A percentile compares a stretch with the other conserved stretches of the same genome.
phyloP scores from a whole-genome alignment of 53 echinoderm and acorn worm genomes.

The Hippasteria phrygiana region DNA sequence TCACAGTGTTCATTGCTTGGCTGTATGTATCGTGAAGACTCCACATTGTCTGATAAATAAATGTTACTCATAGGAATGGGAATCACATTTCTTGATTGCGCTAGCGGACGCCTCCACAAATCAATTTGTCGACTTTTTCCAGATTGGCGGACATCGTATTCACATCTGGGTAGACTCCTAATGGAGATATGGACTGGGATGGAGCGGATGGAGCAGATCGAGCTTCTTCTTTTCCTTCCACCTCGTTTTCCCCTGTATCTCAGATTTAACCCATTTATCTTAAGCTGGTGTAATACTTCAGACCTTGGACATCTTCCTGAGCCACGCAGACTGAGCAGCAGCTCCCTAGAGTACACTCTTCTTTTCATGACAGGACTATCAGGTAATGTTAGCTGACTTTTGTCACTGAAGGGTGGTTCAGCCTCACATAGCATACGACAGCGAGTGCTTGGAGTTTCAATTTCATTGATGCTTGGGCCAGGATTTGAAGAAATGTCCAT shows the following conservation, averaged over 20 bases:
- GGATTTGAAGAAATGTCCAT: conserved; percentile 32
- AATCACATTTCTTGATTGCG: background rate
- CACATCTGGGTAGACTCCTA: conserved; percentile 6
- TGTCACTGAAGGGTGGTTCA: background rate
- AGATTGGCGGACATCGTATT: conserved; percentile 9
- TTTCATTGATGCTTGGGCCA: conserved; percentile 16
- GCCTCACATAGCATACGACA: background rate
- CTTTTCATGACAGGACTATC: background rate
- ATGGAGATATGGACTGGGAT: conserved; percentile 26
- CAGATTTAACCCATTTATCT: conserved; percentile 9
- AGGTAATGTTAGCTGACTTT: conserved; percentile 6
- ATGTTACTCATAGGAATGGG: conserved; percentile 1
- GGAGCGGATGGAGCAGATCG: background rate
- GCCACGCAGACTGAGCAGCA: conserved; percentile 15
- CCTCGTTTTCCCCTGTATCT: conserved; percentile 30
- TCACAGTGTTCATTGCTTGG: conserved; percentile 15
- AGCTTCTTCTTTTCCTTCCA: conserved; percentile 13
- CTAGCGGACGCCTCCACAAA: background rate
- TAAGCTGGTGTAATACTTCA: conserved; percentile 16
- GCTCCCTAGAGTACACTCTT: background rate
- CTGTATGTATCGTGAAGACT: conserved; percentile 8
- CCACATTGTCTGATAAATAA: background rate
- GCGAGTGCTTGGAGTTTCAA: background rate
- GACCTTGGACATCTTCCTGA: conserved; percentile 16
- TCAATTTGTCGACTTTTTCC: background rate